phyloP scores from a whole-genome alignment of 2,113 vertebrate species.

The Bettongia penicillata region DNA sequence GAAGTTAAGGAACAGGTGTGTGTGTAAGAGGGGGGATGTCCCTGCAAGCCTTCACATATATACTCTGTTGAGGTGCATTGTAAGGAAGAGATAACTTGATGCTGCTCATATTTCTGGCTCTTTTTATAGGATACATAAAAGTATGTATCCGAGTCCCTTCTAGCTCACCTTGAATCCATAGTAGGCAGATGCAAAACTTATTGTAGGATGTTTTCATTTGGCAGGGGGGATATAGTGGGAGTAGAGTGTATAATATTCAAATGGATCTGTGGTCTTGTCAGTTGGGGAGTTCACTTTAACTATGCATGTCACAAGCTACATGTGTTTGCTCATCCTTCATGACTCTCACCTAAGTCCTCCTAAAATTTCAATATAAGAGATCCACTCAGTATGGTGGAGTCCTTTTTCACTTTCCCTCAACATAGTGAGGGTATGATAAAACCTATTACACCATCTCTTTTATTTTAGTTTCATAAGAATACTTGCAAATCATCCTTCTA shows the following conservation, averaged over 20 bases:
- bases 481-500: neutral
- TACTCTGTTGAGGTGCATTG: neutral
- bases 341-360: neutral
- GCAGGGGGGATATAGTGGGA: neutral
- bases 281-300: neutral
- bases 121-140: neutral
- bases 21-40: neutral
- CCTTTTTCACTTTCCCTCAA: neutral
- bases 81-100: neutral
- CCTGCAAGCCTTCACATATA: neutral
- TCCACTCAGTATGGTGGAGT: neutral
- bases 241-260: neutral
- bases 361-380: neutral
- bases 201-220: neutral
- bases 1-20: neutral
- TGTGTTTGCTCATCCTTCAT: neutral
- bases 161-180: neutral
- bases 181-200: too few relatives aligned
- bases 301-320: neutral
- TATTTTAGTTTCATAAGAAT: neutral
- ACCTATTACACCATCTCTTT: neutral
- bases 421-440: neutral
- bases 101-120: neutral
- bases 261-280: neutral
- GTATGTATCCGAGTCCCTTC: neutral